phyloP scores from a whole-genome alignment of 2,797 vertebrate species.

The Capromys pilorides region DNA sequence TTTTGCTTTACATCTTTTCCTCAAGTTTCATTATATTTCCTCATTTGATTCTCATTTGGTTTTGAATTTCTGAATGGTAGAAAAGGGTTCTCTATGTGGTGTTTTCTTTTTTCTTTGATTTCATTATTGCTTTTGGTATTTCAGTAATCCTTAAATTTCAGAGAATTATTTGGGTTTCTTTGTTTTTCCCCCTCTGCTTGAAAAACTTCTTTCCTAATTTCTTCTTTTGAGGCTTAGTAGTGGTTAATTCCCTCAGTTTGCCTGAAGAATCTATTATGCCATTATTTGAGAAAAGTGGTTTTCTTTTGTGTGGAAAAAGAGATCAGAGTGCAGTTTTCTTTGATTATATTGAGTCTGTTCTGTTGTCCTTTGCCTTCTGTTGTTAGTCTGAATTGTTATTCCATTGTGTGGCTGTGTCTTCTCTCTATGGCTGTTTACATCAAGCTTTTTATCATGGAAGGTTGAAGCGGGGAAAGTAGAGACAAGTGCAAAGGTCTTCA shows the following conservation, averaged over 20 bases:
- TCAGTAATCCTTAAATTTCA: not conserved
- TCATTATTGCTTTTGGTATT: not conserved
- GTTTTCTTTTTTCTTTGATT: not conserved
- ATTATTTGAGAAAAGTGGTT: not conserved
- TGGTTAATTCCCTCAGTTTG: not conserved
- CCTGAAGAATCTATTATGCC: not conserved
- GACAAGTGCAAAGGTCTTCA: accelerated
- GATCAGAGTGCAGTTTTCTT: not conserved
- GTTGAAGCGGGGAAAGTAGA: not conserved
- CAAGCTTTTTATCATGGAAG: not conserved
- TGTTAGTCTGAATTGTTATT: not conserved
- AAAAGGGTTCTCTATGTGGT: not conserved
- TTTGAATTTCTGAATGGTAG: not conserved
- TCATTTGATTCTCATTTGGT: not conserved
- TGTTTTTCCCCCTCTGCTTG: not conserved
- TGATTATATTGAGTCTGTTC: not conserved
- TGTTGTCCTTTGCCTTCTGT: not conserved
- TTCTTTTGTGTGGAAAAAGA: not conserved
- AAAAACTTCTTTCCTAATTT: not conserved
- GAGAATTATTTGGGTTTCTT: not conserved
- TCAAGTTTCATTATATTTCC: not conserved
- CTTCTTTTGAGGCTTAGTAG: not conserved
- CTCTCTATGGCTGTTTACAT: not conserved
- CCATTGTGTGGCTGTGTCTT: not conserved
- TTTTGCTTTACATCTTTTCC: slow-evolving; percentile 20